A percentile compares a stretch with the other conserved stretches of the same genome.
Conservation (phyloP, 1,140 invertebrate genomes). For the Drosophila tristis region DNA sequence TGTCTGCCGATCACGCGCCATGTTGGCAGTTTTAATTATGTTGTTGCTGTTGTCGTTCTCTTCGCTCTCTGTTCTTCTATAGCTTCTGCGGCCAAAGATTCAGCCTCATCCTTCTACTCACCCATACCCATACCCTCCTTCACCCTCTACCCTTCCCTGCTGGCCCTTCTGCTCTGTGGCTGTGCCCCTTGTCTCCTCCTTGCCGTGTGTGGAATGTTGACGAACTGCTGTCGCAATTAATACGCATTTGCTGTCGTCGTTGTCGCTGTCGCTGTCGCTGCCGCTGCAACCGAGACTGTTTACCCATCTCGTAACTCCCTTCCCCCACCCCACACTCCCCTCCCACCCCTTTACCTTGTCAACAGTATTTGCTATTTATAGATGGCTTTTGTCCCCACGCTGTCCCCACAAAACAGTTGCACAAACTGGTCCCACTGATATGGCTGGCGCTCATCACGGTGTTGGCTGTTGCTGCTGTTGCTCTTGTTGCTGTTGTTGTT, state of each 20-base stretch:
- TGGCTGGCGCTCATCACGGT: slow-evolving; percentile 13
- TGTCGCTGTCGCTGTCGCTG: slow-evolving; percentile 26
- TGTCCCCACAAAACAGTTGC: slow-evolving; percentile 48
- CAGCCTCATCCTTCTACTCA: not conserved
- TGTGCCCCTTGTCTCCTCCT: too few relatives aligned
- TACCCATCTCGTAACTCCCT: slow-evolving; percentile 13
- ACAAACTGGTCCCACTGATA: slow-evolving; percentile 29
- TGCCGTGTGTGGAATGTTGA: slow-evolving; percentile 62
- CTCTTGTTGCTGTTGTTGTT: slow-evolving; percentile 4
- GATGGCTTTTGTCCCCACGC: slow-evolving; percentile 66
- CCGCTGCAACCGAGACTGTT: slow-evolving; percentile 67
- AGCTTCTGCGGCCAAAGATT: too few relatives aligned
- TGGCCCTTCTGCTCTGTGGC: not conserved
- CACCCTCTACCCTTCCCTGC: too few relatives aligned
- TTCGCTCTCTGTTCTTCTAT: not conserved
- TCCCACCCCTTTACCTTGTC: slow-evolving; percentile 4
- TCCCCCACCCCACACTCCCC: not conserved
- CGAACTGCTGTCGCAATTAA: slow-evolving; percentile 80
- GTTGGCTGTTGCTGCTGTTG: slow-evolving; percentile 1
- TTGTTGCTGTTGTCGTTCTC: slow-evolving; percentile 50
- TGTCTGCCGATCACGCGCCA: slow-evolving; percentile 76
- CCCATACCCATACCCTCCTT: too few relatives aligned
- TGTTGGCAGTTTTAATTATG: slow-evolving; percentile 79
- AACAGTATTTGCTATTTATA: slow-evolving; percentile 67
- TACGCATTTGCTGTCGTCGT: slow-evolving; percentile 69